These are phyloP conservation scores for Hydractinia symbiolongicarpus DNA, from an alignment of 30 jellyfish, hydroid and myxozoan genomes.

Conservation along the genomic window DNA sequence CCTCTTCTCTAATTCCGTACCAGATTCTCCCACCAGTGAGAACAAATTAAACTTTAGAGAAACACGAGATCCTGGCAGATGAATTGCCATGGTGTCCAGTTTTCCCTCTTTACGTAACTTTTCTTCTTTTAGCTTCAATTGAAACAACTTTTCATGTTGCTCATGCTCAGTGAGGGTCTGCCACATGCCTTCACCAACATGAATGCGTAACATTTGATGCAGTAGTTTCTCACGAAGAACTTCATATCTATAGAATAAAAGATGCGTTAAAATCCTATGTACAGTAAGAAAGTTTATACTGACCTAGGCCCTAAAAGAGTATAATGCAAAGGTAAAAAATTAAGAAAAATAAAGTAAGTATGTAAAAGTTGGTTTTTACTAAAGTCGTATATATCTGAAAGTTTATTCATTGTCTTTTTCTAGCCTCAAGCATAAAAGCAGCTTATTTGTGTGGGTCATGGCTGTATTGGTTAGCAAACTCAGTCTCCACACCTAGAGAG, in stretches of 20 bases:
- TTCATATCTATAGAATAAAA: constrained; percentile 45
- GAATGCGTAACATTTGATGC: constrained; percentile 63
- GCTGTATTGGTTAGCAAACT: too few species aligned
- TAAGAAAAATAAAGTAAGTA: too few species aligned
- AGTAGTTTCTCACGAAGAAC: constrained; percentile 62
- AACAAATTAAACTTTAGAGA: constrained; percentile 31
- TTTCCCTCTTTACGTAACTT: constrained; percentile 57
- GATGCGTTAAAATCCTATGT: background rate
- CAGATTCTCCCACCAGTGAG: constrained; percentile 66
- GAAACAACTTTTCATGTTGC: constrained; percentile 69
- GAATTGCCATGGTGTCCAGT: constrained; percentile 47
- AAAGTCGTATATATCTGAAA: too few species aligned
- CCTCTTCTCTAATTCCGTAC: constrained; percentile 54
- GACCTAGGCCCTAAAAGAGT: too few species aligned
- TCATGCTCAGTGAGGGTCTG: constrained; percentile 71
- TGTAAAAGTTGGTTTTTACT: too few species aligned
- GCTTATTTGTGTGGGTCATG: too few species aligned
- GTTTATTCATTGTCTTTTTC: too few species aligned
- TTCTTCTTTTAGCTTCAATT: constrained; percentile 73
- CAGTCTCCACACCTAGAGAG: too few species aligned
- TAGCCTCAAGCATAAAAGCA: too few species aligned
- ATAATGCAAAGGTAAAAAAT: too few species aligned
- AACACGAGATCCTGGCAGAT: constrained; percentile 65
- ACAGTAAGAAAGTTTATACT: background rate
- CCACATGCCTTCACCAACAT: constrained; percentile 95